Conservation (phyloP, 2,113 vertebrate species). For the Lophura nycthemera region DNA sequence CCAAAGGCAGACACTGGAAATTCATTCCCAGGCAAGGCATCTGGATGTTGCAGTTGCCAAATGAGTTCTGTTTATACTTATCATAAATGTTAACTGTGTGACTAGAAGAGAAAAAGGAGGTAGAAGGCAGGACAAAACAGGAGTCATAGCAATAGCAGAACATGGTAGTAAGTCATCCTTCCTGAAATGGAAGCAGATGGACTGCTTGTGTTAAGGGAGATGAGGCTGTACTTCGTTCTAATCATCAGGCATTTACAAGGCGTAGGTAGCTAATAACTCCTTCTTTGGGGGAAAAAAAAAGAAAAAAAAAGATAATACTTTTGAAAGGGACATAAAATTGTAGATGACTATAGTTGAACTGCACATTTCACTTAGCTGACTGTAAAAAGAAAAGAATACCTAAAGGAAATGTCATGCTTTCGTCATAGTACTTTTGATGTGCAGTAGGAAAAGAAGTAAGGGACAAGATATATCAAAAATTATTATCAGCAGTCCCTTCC, state of each 20-base stretch:
- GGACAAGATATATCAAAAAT: background rate
- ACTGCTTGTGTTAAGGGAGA: background rate
- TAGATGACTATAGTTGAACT: background rate
- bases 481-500: background rate
- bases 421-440: background rate
- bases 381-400: background rate
- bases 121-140: background rate
- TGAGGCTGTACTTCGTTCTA: background rate
- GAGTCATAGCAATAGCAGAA: background rate
- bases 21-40: background rate
- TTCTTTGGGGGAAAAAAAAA: background rate
- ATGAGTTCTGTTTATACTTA: background rate
- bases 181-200: background rate
- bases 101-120: background rate
- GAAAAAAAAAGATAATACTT: background rate
- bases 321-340: background rate
- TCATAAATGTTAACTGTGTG: constrained; percentile 36
- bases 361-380: background rate
- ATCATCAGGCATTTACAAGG: background rate
- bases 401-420: background rate
- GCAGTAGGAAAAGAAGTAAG: background rate
- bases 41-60: background rate
- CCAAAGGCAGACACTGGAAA: background rate
- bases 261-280: background rate
- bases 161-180: background rate